Evolutionary conservation across 2,888 invertebrate genomes (phyloP).

Genomic region (Caenorhabditis sulstoni): DNA sequence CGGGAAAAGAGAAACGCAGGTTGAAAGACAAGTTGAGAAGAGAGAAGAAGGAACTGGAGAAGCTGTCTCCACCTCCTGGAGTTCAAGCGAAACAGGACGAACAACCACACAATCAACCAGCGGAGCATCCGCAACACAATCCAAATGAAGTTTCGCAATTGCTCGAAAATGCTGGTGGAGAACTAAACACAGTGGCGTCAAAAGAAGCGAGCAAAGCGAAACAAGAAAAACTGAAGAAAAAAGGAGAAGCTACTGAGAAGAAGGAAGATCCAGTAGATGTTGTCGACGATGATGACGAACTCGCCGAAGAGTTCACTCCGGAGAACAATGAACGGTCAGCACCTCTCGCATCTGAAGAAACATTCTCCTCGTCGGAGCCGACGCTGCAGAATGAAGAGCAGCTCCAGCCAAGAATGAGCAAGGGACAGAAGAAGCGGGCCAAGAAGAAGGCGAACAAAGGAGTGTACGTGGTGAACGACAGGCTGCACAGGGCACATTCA

Average conservation of each 20-base stretch:
- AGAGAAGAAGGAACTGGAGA: slow-evolving; percentile 19
- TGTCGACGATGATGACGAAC: no score
- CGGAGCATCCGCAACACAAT: no score
- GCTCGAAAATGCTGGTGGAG: no score
- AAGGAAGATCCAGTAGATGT: no score
- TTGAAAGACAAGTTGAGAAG: slow-evolving; percentile 43
- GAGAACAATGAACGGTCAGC: no score
- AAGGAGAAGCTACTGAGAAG: no score
- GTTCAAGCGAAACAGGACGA: not conserved
- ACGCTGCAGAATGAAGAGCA: not conserved
- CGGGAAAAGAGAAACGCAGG: slow-evolving; percentile 41
- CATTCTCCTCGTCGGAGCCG: not conserved
- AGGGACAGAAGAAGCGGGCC: slow-evolving; percentile 12
- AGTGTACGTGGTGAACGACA: slow-evolving; percentile 22
- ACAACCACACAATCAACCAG: not conserved
- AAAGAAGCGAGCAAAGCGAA: not conserved
- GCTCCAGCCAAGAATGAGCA: slow-evolving; percentile 4
- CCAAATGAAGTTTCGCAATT: no score
- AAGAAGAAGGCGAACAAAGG: slow-evolving; percentile 25
- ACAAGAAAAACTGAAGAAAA: no score
- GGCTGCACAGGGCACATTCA: slow-evolving; percentile 2
- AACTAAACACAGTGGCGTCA: no score
- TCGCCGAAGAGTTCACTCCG: no score
- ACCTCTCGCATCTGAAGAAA: no score
- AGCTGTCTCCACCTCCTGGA: not conserved